These are phyloP conservation scores for Palythoa grandis DNA, from an alignment of 92 coral and sea anemone species.

Conservation along the genomic window DNA sequence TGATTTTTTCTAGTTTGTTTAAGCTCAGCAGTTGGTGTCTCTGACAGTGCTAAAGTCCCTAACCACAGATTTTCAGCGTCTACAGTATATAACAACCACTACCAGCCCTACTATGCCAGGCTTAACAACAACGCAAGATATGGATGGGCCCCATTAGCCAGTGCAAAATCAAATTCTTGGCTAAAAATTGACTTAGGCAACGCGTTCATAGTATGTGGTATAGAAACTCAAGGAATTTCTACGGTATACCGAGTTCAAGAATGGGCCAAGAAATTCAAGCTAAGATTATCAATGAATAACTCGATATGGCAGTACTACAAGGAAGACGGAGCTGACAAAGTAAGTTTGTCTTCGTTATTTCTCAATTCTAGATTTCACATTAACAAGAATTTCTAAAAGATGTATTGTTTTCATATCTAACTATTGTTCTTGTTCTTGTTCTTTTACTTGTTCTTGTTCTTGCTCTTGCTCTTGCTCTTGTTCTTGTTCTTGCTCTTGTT, in stretches of 20 bases:
- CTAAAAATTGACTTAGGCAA: conserved; percentile 51
- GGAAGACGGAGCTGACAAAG: too few relatives aligned
- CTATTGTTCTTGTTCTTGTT: too few relatives aligned
- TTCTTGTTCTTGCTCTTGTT: too few relatives aligned
- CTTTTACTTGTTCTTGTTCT: too few relatives aligned
- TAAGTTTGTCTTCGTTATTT: too few relatives aligned
- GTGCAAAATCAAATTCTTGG: conserved; percentile 6
- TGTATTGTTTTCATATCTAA: too few relatives aligned
- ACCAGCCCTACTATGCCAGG: conserved; percentile 40
- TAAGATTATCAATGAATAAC: conserved; percentile 38
- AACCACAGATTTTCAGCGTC: conserved; percentile 51
- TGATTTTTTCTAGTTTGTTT: background rate
- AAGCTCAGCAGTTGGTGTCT: conserved; percentile 22
- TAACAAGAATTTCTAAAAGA: too few relatives aligned
- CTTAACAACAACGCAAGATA: background rate
- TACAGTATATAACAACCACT: background rate
- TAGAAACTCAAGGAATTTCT: conserved; percentile 35
- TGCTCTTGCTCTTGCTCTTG: too few relatives aligned
- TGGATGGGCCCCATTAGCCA: conserved; percentile 36
- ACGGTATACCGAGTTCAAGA: background rate
- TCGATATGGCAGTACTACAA: conserved; percentile 23
- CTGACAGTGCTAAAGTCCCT: conserved; percentile 9
- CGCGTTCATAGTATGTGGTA: conserved; percentile 38
- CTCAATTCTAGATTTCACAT: too few relatives aligned
- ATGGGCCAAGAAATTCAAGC: conserved; percentile 30